phyloP scores from a whole-genome alignment of 2,113 vertebrate species.

The Lutjanus erythropterus region DNA sequence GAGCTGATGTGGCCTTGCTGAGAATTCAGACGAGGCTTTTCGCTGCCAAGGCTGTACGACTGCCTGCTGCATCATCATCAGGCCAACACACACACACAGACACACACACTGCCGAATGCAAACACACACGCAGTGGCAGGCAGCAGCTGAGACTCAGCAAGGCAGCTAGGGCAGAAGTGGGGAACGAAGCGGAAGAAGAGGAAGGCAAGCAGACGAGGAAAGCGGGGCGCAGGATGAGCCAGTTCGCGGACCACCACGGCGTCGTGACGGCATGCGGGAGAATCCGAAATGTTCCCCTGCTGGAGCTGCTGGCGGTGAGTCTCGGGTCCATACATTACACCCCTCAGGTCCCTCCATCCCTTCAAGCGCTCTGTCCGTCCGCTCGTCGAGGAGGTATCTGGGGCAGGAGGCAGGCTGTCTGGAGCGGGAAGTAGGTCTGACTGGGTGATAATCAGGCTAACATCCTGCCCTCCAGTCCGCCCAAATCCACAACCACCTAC shows the following conservation, averaged over 20 bases:
- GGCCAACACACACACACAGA: conserved; percentile 42
- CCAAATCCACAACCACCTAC: conserved; percentile 45
- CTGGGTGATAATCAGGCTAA: conserved; percentile 57
- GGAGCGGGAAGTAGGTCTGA: conserved; percentile 68
- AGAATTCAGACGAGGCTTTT: conserved; percentile 62
- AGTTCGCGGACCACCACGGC: conserved; percentile 44
- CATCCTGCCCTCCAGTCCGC: conserved; percentile 58
- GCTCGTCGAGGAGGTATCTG: conserved; percentile 36
- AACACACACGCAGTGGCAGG: conserved; percentile 54
- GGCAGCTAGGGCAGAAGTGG: conserved; percentile 65
- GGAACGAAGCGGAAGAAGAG: conserved; percentile 66
- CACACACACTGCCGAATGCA: conserved; percentile 32
- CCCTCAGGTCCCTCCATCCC: conserved; percentile 20
- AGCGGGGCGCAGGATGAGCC: conserved; percentile 64
- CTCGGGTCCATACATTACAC: background rate
- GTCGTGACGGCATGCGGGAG: conserved; percentile 32
- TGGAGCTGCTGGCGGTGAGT: conserved; percentile 85
- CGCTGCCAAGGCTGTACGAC: conserved; percentile 56
- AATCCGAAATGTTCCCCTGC: conserved; percentile 60
- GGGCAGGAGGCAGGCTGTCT: conserved; percentile 61
- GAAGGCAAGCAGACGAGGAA: conserved; percentile 16
- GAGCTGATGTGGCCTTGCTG: conserved; percentile 63
- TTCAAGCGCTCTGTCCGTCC: background rate
- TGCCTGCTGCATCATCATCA: conserved; percentile 75
- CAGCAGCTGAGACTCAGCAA: conserved; percentile 72